Evolutionary conservation across 2,888 invertebrate genomes (phyloP).

Genomic region (Plebejus argus): DNA sequence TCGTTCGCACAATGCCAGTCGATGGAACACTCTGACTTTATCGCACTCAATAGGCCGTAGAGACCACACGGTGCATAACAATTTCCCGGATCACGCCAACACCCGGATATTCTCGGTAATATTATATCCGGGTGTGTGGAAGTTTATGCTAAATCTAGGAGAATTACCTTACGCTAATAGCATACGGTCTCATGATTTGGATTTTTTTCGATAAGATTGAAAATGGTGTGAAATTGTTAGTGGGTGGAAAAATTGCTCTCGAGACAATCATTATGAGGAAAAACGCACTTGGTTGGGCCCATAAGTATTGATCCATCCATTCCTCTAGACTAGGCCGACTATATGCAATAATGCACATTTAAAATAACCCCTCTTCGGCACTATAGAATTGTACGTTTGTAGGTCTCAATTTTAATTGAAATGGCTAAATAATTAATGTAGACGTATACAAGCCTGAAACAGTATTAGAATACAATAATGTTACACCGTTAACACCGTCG

Average conservation of each 20-base stretch:
- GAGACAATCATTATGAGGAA: neutral
- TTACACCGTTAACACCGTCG: neutral
- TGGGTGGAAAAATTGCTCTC: neutral
- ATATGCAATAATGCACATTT: no score
- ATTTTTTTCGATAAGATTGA: neutral
- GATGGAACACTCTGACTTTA: slow-evolving; percentile 1
- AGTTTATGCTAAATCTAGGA: neutral
- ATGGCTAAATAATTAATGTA: no score
- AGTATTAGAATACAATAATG: neutral
- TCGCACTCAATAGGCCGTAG: slow-evolving; percentile 21
- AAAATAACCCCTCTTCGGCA: no score
- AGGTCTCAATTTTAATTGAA: no score
- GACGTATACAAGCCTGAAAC: neutral
- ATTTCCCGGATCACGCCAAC: slow-evolving; percentile 4
- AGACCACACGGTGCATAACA: slow-evolving; percentile 24
- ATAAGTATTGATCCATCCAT: no score
- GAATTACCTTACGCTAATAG: neutral
- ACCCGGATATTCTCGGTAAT: neutral
- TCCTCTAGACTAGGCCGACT: no score
- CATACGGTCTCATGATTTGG: neutral
- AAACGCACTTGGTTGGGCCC: no score
- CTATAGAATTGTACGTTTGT: no score
- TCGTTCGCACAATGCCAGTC: slow-evolving; percentile 21
- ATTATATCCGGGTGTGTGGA: neutral
- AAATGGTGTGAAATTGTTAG: neutral